Evolutionary conservation across 1,140 invertebrate species (phyloP).

Genomic region (Drosophila tristis): DNA sequence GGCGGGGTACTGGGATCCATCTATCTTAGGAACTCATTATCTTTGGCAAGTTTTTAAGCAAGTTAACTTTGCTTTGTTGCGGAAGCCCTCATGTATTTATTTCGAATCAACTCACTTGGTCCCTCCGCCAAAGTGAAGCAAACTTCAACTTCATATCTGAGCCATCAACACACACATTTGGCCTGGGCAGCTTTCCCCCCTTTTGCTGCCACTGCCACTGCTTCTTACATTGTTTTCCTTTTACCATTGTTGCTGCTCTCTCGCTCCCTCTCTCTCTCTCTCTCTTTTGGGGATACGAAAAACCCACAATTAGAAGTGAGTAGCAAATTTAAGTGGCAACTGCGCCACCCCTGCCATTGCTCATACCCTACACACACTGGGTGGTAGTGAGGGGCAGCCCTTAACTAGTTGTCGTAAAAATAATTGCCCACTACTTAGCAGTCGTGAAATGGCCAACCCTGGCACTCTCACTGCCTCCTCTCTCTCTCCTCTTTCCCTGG

Average conservation of each 20-base stretch:
- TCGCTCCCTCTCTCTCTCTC: constrained; percentile 29
- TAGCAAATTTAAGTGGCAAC: constrained; percentile 68
- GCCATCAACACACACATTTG: constrained; percentile 66
- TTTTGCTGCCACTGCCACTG: constrained; percentile 17
- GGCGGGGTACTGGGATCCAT: constrained; percentile 21
- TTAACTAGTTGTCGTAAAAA: constrained; percentile 82
- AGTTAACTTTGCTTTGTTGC: constrained; percentile 54
- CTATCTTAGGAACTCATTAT: constrained; percentile 80
- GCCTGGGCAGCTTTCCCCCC: constrained; percentile 17
- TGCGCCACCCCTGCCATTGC: neutral
- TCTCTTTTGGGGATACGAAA: constrained; percentile 46
- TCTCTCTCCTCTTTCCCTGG: neutral
- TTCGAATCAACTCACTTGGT: constrained; percentile 66
- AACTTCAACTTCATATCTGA: constrained; percentile 68
- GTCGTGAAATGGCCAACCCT: constrained; percentile 61
- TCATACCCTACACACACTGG: constrained; percentile 34
- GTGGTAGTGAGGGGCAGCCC: constrained; percentile 24
- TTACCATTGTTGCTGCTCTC: constrained; percentile 32
- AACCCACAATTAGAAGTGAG: constrained; percentile 69
- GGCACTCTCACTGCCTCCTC: constrained; percentile 7
- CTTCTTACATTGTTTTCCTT: constrained; percentile 61
- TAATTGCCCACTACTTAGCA: constrained; percentile 82
- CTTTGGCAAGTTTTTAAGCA: constrained; percentile 78
- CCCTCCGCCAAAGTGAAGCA: constrained; percentile 13
- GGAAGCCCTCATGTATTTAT: constrained; percentile 65